Percentiles rank a stretch among this genome's conserved stretches.
These are phyloP conservation scores for Trinorchestia longiramus DNA, from an alignment of 1,140 invertebrate species.

Conservation along the genomic window DNA sequence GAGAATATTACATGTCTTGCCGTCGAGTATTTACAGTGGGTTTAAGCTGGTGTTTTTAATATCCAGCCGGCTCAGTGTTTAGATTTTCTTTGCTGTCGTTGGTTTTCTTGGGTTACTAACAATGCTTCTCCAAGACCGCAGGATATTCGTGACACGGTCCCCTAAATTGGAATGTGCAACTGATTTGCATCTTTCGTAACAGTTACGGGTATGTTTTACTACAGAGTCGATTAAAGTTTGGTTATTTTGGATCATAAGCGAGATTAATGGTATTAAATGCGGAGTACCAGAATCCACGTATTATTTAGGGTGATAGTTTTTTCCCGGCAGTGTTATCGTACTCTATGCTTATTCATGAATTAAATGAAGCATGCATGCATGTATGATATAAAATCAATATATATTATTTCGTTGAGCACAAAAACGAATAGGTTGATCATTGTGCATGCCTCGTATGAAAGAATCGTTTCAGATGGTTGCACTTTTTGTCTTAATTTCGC, in stretches of 20 bases:
- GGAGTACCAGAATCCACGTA: background rate
- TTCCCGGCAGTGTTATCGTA: background rate
- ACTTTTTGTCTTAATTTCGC: too few relatives aligned
- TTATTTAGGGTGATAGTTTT: background rate
- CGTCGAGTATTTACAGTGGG: background rate
- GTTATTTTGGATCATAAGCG: too few relatives aligned
- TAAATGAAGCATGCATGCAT: background rate
- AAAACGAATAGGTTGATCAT: background rate
- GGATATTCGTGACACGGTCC: too few relatives aligned
- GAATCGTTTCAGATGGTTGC: too few relatives aligned
- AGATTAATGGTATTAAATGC: too few relatives aligned
- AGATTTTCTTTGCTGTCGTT: background rate
- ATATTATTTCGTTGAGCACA: background rate
- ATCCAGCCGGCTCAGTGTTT: background rate
- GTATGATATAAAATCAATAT: background rate
- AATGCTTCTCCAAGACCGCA: background rate
- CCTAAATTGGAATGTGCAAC: too few relatives aligned
- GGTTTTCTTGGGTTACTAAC: background rate
- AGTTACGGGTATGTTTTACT: too few relatives aligned
- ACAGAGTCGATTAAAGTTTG: too few relatives aligned
- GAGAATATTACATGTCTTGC: too few relatives aligned
- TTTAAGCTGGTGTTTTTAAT: background rate
- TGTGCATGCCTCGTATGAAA: too few relatives aligned
- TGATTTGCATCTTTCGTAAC: too few relatives aligned
- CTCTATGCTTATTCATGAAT: background rate